Evolutionary conservation across 2,797 vertebrate genomes (phyloP).

Genomic region (Cottoperca gobio): DNA sequence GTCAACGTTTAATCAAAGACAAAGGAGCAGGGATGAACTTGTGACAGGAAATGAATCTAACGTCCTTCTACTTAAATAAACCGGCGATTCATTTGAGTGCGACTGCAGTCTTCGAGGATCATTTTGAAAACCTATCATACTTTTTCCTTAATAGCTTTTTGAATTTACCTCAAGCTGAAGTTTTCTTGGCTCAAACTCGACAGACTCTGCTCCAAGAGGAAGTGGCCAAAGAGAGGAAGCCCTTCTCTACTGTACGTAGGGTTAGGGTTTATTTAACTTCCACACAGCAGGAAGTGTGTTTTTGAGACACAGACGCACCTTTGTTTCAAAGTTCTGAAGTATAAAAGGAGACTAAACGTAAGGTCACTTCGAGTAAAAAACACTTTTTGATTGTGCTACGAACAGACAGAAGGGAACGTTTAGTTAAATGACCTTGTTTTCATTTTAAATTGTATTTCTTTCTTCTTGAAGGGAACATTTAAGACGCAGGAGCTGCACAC

Average conservation of each 20-base stretch:
- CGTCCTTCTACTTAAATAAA: neutral
- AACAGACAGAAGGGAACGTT: no score
- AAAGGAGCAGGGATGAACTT: neutral
- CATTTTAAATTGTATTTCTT: neutral
- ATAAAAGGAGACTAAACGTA: neutral
- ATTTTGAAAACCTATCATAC: neutral
- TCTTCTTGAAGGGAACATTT: neutral
- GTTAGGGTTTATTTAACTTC: neutral
- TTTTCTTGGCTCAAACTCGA: neutral
- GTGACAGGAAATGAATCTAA: slow-evolving; percentile 18
- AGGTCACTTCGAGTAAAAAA: neutral
- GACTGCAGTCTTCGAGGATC: neutral
- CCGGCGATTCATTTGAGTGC: neutral
- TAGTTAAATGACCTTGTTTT: neutral
- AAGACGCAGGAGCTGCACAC: neutral
- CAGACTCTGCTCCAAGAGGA: neutral
- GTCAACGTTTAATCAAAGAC: slow-evolving; percentile 49
- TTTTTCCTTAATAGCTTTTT: neutral
- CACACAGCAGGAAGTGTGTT: no score
- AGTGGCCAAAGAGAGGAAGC: neutral
- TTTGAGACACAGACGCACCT: neutral
- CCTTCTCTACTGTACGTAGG: rapidly evolving
- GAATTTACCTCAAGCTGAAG: neutral
- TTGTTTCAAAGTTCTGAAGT: neutral
- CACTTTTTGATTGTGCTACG: neutral